Evolutionary conservation across 2,797 vertebrate species (phyloP), one percentile per base, ranked within the genome.

Genomic region (Jordanella pulchra): DNA sequence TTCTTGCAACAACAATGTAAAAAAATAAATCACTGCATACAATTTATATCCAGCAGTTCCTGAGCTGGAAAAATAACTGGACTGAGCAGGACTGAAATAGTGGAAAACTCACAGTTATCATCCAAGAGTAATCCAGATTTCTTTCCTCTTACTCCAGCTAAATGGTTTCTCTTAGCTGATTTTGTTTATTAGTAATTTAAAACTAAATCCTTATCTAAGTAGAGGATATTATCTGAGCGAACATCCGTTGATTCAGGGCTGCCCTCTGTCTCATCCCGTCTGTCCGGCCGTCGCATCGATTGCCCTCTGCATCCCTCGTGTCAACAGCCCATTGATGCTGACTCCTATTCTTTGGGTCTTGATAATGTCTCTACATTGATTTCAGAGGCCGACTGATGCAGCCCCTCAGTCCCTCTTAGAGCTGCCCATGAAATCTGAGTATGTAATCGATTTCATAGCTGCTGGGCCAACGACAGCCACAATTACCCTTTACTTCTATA

Each of bases 281-380:
- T 75, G 77, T 81, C 71, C 73, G 70, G 35, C 67, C 58, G 42
- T 17, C 14, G 56, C 66, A 89, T 88, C 28, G 80, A 89, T 86
- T 53, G 64, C 21, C 75, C 44, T 80, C 73, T 68, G 0, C 72
- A 68, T 82, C 68, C 75, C 71, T 76, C 74, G 71, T 82, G 75
- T 81, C 78, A 68, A 66, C 12, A 7, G 71, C 71, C 60, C 60
- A 21, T 27, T 64, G 60, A 73, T 72, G 75, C 85, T 74, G 65
- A 74, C 77, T 71, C 63, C 54, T 48, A 54, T 81, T 56, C 30
- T 69, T 32, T 55, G 60, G 7, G 73, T 71, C 80, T 84, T 68
- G 65, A 78, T 84, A 76, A 86, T 87, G 83, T 85, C 65, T 68
- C 77, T 67, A 25, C 76, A 87, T 90, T 82, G 84, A 89, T 89